A percentile compares a stretch with the other conserved stretches of the same genome.
Evolutionary conservation across 2,888 invertebrate species (phyloP).

Genomic region (Sesia bembeciformis): DNA sequence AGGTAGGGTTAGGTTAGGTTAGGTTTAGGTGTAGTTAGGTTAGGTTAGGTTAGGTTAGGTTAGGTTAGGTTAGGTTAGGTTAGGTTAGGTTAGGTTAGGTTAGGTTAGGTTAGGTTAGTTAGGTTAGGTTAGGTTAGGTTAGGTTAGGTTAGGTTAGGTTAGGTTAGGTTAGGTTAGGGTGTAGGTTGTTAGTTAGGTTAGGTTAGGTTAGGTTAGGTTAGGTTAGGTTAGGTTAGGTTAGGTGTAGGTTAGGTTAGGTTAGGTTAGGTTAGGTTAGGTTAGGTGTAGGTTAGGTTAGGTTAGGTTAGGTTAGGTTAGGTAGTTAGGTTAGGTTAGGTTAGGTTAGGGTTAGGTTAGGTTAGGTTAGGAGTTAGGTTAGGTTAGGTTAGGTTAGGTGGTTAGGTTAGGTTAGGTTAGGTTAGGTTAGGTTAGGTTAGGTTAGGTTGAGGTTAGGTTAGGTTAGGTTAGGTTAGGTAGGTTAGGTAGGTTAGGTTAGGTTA

Average conservation of each 20-base stretch:
- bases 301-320: constrained; percentile 8
- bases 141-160: constrained; percentile 11
- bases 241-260: constrained; percentile 7
- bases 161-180: constrained; percentile 9
- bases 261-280: constrained; percentile 12
- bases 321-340: constrained; percentile 11
- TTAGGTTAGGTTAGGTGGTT: constrained; percentile 12
- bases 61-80: constrained; percentile 18
- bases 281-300: constrained; percentile 12
- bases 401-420: constrained; percentile 9
- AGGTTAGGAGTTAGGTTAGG: constrained; percentile 9
- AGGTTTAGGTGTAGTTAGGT: constrained; percentile 12
- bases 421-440: constrained; percentile 10
- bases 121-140: constrained; percentile 14
- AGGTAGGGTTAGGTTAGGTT: constrained; percentile 16
- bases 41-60: constrained; percentile 19
- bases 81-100: constrained; percentile 12
- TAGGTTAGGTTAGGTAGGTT: constrained; percentile 8
- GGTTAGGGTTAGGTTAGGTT: constrained; percentile 7
- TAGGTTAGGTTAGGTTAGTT: constrained; percentile 11
- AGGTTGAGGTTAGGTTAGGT: constrained; percentile 8
- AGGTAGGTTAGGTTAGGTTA: constrained; percentile 11
- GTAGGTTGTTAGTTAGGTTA: constrained; percentile 11
- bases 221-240: constrained; percentile 10
- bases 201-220: constrained; percentile 9